These are phyloP conservation scores for Mimumesa dahlbomi DNA, from an alignment of 2,888 invertebrate species.

Conservation along the genomic window DNA sequence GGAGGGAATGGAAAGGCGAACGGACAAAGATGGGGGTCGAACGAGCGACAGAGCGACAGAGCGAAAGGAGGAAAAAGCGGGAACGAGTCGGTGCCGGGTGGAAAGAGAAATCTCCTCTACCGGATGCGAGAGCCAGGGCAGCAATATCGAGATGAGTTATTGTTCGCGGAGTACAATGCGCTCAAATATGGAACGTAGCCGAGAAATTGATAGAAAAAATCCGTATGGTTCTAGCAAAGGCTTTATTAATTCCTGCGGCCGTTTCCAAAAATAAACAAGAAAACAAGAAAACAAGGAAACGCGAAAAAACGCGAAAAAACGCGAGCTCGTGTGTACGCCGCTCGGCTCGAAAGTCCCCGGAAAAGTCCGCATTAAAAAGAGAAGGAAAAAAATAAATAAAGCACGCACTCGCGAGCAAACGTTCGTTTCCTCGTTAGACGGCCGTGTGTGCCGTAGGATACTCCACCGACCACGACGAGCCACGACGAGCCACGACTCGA, in stretches of 20 bases:
- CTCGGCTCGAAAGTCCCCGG: no score
- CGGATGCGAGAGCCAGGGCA: conserved; percentile 60
- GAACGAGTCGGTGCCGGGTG: conserved; percentile 13
- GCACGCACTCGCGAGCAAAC: no score
- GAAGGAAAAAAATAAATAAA: no score
- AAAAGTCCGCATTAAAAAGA: no score
- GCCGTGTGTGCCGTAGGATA: no score
- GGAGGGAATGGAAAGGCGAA: conserved; percentile 16
- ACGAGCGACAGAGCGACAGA: conserved; percentile 8
- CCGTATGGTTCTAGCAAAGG: conserved; percentile 59
- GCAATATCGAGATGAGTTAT: conserved; percentile 77
- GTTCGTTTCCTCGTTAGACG: no score
- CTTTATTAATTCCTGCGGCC: conserved; percentile 64
- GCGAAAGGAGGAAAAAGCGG: neutral
- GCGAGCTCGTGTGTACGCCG: no score
- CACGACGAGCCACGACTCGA: no score
- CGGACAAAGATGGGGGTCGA: conserved; percentile 18
- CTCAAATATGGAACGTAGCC: conserved; percentile 73
- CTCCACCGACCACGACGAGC: no score
- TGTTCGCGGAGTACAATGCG: conserved; percentile 74
- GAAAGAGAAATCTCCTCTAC: conserved; percentile 45
- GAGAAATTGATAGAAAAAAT: conserved; percentile 73
- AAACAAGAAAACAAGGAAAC: no score
- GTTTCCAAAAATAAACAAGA: conserved; percentile 37
- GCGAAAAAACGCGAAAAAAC: no score